A percentile compares a stretch with the other conserved stretches of the same genome.
These are phyloP conservation scores for Prosapia bicincta DNA, from an alignment of 2,888 invertebrate genomes.

Conservation along the genomic window DNA sequence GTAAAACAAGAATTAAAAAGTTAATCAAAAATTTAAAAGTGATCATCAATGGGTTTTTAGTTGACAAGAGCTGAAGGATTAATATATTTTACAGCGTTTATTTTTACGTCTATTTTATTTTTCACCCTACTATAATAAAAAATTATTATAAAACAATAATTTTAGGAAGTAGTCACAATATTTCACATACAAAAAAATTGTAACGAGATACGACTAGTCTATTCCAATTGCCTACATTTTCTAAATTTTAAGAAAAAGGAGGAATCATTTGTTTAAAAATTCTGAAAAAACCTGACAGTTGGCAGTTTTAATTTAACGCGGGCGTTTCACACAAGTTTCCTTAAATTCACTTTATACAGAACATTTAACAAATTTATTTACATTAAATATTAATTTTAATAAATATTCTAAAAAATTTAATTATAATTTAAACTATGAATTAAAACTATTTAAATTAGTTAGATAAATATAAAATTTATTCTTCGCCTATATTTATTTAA, in stretches of 20 bases:
- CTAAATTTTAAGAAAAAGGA: neutral
- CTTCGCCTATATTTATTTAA: neutral
- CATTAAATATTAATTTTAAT: neutral
- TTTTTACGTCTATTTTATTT: too few relatives aligned
- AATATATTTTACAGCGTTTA: too few relatives aligned
- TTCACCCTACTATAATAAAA: too few relatives aligned
- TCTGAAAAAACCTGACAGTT: neutral
- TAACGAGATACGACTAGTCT: too few relatives aligned
- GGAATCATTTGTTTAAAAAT: neutral
- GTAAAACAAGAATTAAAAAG: too few relatives aligned
- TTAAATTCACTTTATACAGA: neutral
- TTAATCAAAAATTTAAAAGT: too few relatives aligned
- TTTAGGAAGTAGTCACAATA: too few relatives aligned
- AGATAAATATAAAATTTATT: neutral
- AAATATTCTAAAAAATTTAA: constrained; percentile 2
- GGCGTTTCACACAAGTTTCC: neutral
- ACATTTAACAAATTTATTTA: constrained; percentile 2
- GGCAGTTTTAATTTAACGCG: neutral
- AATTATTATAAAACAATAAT: too few relatives aligned
- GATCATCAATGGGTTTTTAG: too few relatives aligned
- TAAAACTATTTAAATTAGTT: neutral
- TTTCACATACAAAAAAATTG: too few relatives aligned
- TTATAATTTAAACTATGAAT: constrained; percentile 2
- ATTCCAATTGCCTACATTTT: neutral
- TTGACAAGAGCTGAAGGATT: too few relatives aligned